A percentile compares a stretch with the other conserved stretches of the same genome.
phyloP scores from a whole-genome alignment of 2,888 invertebrate genomes.

The Exephanes ischioxanthus region DNA sequence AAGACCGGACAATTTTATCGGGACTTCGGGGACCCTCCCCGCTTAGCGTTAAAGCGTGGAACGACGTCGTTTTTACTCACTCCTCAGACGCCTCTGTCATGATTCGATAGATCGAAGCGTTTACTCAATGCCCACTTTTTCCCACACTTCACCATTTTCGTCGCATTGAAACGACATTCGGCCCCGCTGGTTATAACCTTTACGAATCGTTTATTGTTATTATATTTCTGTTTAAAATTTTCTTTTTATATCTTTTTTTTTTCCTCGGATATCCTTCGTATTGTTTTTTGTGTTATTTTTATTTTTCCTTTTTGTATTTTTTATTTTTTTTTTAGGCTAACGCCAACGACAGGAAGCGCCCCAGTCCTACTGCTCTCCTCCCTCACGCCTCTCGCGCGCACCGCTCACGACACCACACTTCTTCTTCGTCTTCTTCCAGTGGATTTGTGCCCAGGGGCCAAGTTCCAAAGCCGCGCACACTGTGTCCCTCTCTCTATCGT shows the following conservation, averaged over 20 bases:
- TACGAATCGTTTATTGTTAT: slow-evolving; percentile 58
- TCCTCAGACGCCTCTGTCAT: slow-evolving; percentile 97
- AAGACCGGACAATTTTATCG: neutral
- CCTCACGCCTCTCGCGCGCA: slow-evolving; percentile 56
- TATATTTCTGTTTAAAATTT: slow-evolving; percentile 44
- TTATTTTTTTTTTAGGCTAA: slow-evolving; percentile 78
- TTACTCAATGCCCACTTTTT: slow-evolving; percentile 93
- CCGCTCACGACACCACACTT: slow-evolving; percentile 56
- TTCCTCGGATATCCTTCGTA: slow-evolving; percentile 24
- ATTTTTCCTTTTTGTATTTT: slow-evolving; percentile 71
- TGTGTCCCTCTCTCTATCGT: slow-evolving; percentile 9
- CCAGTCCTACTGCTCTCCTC: slow-evolving; percentile 74
- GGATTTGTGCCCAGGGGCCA: slow-evolving; percentile 13
- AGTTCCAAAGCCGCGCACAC: slow-evolving; percentile 7
- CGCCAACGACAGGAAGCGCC: slow-evolving; percentile 81
- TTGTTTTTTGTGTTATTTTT: slow-evolving; percentile 51
- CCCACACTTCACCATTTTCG: slow-evolving; percentile 94
- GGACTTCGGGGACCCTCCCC: slow-evolving; percentile 33
- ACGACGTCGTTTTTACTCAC: slow-evolving; percentile 87
- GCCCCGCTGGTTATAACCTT: slow-evolving; percentile 67
- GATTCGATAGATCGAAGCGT: slow-evolving; percentile 93
- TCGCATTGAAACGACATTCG: slow-evolving; percentile 87
- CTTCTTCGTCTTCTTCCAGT: slow-evolving; percentile 20
- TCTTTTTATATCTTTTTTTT: neutral
- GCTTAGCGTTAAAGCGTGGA: slow-evolving; percentile 13